Conservation (phyloP, 2,888 invertebrate species). For the Arrhopalites spinosus region DNA sequence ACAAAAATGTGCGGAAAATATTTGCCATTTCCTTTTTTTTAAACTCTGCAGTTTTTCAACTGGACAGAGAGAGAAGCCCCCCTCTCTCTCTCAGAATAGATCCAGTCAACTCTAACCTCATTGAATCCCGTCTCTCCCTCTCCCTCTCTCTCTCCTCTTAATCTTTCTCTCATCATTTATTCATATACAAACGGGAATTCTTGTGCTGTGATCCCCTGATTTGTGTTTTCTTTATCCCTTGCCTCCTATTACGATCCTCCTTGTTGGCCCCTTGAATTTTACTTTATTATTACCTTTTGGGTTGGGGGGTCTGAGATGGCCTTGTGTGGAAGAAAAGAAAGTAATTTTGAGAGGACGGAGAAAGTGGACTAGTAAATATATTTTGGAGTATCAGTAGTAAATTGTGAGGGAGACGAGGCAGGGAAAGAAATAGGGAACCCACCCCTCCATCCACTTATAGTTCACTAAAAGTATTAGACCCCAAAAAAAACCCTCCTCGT, state of each 20-base stretch:
- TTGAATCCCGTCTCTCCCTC: not conserved
- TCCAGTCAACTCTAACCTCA: not conserved
- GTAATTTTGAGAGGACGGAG: not conserved
- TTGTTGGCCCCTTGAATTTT: not conserved
- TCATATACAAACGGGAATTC: slow-evolving; percentile 31
- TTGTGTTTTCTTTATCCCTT: slow-evolving; percentile 21
- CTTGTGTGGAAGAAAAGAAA: not conserved
- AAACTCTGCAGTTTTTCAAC: no score
- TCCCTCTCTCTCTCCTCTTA: slow-evolving; percentile 18
- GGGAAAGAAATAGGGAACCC: no score
- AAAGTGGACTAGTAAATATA: not conserved
- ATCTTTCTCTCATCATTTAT: slow-evolving; percentile 33
- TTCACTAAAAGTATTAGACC: no score
- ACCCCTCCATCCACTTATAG: no score
- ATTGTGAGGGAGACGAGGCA: no score
- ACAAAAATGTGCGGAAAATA: no score
- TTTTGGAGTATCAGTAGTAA: no score
- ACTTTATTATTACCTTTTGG: not conserved
- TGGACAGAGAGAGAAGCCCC: no score
- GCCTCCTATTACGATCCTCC: slow-evolving; percentile 16
- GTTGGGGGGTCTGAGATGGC: no score
- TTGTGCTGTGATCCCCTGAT: slow-evolving; percentile 26
- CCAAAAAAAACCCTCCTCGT: no score
- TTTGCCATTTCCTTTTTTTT: no score
- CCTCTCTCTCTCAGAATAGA: no score